Percentiles rank a stretch among this genome's conserved stretches.
These are phyloP conservation scores for Peromyscus polionotus DNA, from an alignment of 2,113 vertebrate species.

Conservation along the genomic window DNA sequence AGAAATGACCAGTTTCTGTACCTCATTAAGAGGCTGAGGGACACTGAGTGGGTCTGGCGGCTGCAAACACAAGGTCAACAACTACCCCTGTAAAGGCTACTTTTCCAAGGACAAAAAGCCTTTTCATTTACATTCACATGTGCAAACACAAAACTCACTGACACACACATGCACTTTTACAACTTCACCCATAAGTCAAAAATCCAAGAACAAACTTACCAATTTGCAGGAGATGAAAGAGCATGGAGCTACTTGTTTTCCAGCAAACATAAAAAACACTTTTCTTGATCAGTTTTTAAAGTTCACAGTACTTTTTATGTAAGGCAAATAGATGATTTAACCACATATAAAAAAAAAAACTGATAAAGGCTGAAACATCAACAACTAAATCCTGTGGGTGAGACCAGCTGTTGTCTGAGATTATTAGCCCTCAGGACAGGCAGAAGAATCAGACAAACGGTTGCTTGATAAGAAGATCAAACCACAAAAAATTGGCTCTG, in stretches of 20 bases:
- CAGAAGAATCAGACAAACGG: not conserved
- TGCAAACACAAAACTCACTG: too few species aligned
- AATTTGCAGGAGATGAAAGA: not conserved
- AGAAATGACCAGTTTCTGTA: not conserved
- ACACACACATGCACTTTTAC: not conserved
- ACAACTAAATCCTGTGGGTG: not conserved
- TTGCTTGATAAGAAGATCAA: not conserved
- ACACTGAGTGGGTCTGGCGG: not conserved
- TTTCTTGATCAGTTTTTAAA: not conserved
- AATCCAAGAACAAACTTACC: constrained; percentile 53
- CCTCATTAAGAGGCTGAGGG: constrained; percentile 15
- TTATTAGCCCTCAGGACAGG: not conserved
- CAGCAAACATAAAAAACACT: not conserved
- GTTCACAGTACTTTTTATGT: not conserved
- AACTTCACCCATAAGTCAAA: constrained; percentile 27
- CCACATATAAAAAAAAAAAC: not conserved
- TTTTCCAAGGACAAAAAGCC: not conserved
- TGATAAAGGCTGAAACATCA: not conserved
- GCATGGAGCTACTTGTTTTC: not conserved
- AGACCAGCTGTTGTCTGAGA: not conserved
- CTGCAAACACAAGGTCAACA: not conserved
- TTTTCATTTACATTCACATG: not conserved
- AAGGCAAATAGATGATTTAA: not conserved
- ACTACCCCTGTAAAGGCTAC: not conserved
- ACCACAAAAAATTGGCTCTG: not conserved